Percentiles rank a stretch among this genome's conserved stretches.
Evolutionary conservation across 2,113 vertebrate species (phyloP).

Genomic region (Rhegmatorhina hoffmannsi): DNA sequence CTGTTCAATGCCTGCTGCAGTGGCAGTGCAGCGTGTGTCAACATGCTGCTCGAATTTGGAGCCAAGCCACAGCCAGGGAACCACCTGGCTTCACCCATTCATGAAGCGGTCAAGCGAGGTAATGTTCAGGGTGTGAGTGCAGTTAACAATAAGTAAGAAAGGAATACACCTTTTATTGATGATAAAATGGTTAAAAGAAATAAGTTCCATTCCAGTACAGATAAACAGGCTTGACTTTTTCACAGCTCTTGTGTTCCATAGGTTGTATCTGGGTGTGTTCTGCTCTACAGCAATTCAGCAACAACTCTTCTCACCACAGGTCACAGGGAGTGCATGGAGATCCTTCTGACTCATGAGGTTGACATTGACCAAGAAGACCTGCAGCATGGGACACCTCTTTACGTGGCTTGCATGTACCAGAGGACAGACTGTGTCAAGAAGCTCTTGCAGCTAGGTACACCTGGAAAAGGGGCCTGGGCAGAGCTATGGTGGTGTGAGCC

Average conservation of each 20-base stretch:
- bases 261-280: background rate
- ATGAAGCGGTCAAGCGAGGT: constrained; percentile 87
- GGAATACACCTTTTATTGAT: background rate
- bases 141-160: background rate
- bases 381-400: constrained; percentile 82
- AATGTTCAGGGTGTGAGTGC: background rate
- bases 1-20: constrained; percentile 88
- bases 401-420: constrained; percentile 81
- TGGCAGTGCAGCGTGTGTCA: constrained; percentile 84
- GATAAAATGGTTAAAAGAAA: background rate
- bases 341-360: constrained; percentile 82
- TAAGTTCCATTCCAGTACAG: rapidly evolving
- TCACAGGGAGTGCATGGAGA: constrained; percentile 89
- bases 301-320: constrained; percentile 65
- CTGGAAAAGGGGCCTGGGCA: background rate
- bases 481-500: background rate
- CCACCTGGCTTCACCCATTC: constrained; percentile 82
- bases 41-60: constrained; percentile 79
- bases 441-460: constrained; percentile 86
- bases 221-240: background rate
- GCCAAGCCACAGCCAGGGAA: constrained; percentile 67
- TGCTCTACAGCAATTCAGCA: background rate
- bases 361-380: constrained; percentile 83
- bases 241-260: background rate
- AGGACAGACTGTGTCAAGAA: constrained; percentile 82